Evolutionary conservation across 2,113 vertebrate genomes (phyloP), one percentile per base, ranked within the genome.

Genomic region (Aphelocoma coerulescens): DNA sequence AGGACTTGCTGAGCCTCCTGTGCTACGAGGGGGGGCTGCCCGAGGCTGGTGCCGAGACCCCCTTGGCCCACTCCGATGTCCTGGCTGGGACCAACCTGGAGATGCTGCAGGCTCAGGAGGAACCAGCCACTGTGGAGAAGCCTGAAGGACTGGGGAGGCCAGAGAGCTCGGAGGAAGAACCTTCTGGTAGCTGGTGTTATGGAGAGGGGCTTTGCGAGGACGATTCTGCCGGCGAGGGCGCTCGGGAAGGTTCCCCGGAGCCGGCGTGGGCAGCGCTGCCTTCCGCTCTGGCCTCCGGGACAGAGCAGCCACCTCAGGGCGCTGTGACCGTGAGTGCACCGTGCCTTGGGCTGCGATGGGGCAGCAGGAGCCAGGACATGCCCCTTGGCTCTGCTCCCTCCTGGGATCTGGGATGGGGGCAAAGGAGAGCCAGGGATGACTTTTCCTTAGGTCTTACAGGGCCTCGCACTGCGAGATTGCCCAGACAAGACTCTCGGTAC

Each of bases 1-100:
- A 97, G 43, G 98, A 99, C 85, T 69, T 99, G 85, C 95, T 99
- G 52, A 98, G 96, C 39, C 98, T 99, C 52, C 96, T 99, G 91
- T 97, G 97, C 85, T 97, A 91, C 1, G 98, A 98, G 41, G 98
- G 97, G 20, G 86, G 74, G 1, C 22, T 91, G 57, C 78, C 94
- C 0, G 92, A 94, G 33, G 26, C 82, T 10, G 8, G 14, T 2
- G 3, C 58, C 0, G 67, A 82, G 21, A 75, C 41, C 0, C 85
- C 96, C 10, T 39, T 97, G 68, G 96, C 96, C 39, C 2, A 11
- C 32, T 94, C 95, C 0, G 7, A 86, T 3, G 37, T 73, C 12
- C 65, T 97, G 49, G 39, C 82, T 0, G 93, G 95, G 15, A 71
- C 94, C 5, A 52, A 14, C 18, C 74, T 93, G 77, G 86, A 65